Conservation (phyloP, 2,797 vertebrate genomes). For the Xiphophorus birchmanni region DNA sequence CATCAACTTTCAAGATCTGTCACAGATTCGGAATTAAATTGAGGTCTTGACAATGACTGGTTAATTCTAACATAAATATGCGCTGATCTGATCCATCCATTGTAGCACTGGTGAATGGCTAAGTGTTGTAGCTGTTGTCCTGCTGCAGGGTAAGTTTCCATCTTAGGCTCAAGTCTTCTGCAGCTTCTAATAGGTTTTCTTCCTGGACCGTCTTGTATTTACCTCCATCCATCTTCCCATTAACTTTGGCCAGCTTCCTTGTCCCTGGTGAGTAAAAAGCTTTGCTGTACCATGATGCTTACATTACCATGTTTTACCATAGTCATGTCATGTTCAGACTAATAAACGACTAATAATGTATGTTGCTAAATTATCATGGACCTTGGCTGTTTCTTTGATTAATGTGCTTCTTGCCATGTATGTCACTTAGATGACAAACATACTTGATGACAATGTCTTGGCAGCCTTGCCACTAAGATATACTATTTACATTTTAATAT, state of each 20-base stretch:
- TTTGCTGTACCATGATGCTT: neutral
- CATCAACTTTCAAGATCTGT: neutral
- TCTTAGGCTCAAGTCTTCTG: neutral
- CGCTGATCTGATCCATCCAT: neutral
- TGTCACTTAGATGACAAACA: neutral
- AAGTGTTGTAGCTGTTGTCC: too few species aligned
- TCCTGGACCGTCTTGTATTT: neutral
- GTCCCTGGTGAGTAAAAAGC: neutral
- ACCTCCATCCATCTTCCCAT: neutral
- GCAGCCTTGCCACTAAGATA: neutral
- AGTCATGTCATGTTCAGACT: neutral
- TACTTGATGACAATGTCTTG: neutral
- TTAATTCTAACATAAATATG: neutral
- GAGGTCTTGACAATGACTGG: neutral
- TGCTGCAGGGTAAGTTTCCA: neutral
- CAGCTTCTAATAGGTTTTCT: neutral
- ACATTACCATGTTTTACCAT: neutral
- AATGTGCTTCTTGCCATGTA: neutral
- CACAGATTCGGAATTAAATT: neutral
- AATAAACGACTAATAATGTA: neutral
- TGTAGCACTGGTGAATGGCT: neutral
- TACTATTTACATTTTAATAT: neutral
- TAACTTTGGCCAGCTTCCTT: neutral
- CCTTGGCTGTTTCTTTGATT: neutral
- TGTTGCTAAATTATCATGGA: neutral